These are phyloP conservation scores for Caenorhabditis auriculariae DNA, from an alignment of 2,888 invertebrate genomes.

Conservation along the genomic window DNA sequence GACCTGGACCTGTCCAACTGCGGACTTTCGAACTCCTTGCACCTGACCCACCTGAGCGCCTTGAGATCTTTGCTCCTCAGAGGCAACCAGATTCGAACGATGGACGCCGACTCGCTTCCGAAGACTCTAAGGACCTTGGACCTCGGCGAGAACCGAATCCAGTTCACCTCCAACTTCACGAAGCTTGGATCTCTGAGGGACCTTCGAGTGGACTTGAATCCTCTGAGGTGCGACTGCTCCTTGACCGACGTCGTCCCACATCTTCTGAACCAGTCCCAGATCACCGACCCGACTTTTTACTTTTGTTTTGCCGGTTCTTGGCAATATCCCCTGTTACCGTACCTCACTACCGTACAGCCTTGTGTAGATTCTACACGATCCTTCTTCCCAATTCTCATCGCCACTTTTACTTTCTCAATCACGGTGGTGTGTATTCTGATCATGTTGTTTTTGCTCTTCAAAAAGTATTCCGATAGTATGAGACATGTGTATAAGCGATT, in stretches of 20 bases:
- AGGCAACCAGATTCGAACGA: slow-evolving; percentile 24
- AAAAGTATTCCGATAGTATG: slow-evolving; percentile 9
- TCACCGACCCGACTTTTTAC: slow-evolving; percentile 45
- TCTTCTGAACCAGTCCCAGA: slow-evolving; percentile 32
- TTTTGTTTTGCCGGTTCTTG: slow-evolving; percentile 54
- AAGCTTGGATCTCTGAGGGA: slow-evolving; percentile 31
- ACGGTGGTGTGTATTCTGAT: slow-evolving; percentile 36
- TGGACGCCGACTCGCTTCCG: slow-evolving; percentile 42
- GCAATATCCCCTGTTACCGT: slow-evolving; percentile 54
- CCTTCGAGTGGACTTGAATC: slow-evolving; percentile 45
- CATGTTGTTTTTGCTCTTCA: slow-evolving; percentile 22
- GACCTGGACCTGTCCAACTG: slow-evolving; percentile 51
- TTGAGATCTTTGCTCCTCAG: slow-evolving; percentile 22
- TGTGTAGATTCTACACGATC: slow-evolving; percentile 30
- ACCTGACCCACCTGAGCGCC: slow-evolving; percentile 18
- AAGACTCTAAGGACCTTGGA: slow-evolving; percentile 37
- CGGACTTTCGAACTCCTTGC: slow-evolving; percentile 25
- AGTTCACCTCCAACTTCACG: slow-evolving; percentile 43
- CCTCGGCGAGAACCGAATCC: slow-evolving; percentile 47
- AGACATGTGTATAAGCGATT: slow-evolving; percentile 31
- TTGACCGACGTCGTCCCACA: slow-evolving; percentile 41
- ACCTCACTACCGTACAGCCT: slow-evolving; percentile 40
- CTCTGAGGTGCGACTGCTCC: slow-evolving; percentile 55
- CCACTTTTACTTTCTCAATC: slow-evolving; percentile 36
- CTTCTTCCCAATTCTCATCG: slow-evolving; percentile 42